These are phyloP conservation scores for Lynx canadensis DNA, from an alignment of 2,113 vertebrate species.

Conservation along the genomic window DNA sequence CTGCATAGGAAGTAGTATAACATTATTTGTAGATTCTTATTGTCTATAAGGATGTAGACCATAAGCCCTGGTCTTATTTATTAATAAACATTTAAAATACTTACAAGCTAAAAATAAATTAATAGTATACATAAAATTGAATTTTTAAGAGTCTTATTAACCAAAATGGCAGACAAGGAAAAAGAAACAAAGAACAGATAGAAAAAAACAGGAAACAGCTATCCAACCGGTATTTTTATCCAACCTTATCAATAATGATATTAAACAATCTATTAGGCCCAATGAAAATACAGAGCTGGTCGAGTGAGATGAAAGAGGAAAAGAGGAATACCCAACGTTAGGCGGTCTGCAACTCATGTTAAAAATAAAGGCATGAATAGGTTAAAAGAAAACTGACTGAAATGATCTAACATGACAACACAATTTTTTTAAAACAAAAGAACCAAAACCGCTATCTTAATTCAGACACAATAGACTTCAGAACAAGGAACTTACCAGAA, in stretches of 20 bases:
- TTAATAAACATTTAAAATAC: neutral
- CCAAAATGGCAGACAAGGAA: neutral
- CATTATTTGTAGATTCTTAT: neutral
- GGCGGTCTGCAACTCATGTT: neutral
- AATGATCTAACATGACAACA: neutral
- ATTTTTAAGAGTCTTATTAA: neutral
- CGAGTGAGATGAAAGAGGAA: neutral
- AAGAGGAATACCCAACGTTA: neutral
- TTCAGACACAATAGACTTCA: neutral
- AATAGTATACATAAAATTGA: neutral
- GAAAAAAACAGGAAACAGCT: neutral
- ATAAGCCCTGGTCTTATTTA: neutral
- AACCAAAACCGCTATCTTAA: neutral
- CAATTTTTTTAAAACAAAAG: neutral
- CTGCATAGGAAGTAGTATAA: neutral
- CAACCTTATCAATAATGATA: neutral
- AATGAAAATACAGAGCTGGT: neutral
- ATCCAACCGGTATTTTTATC: neutral
- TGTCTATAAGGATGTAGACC: neutral
- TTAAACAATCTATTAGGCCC: neutral
- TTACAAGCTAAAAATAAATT: neutral
- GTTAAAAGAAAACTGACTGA: neutral
- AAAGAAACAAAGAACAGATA: neutral
- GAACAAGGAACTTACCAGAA: neutral
- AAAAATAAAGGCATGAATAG: neutral